These are phyloP conservation scores for Masnerella sp. DNA, from an alignment of 2,888 invertebrate species.

Conservation along the genomic window DNA sequence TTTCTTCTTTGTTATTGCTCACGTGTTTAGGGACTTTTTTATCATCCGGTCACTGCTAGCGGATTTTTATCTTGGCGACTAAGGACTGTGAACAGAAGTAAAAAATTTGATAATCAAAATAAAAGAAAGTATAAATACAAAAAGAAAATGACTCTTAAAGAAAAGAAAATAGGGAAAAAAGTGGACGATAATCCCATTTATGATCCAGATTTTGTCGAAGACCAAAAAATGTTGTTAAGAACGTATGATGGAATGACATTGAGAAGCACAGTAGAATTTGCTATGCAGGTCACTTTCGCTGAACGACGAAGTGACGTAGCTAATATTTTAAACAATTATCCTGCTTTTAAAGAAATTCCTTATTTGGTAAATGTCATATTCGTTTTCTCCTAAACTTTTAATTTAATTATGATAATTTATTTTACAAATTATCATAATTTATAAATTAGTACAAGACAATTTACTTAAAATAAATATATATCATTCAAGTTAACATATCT, in stretches of 20 bases:
- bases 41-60: conserved; percentile 40
- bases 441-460: neutral
- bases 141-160: neutral
- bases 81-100: conserved; percentile 52
- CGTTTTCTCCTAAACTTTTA: neutral
- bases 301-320: conserved; percentile 9
- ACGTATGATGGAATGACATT: neutral
- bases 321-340: conserved; percentile 28
- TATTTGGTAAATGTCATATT: conserved; percentile 21
- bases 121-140: conserved; percentile 38
- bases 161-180: neutral
- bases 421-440: neutral
- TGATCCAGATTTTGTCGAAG: neutral
- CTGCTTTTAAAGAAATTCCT: conserved; percentile 26
- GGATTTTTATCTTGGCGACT: conserved; percentile 49
- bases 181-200: neutral
- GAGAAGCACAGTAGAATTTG: conserved; percentile 12
- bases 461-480: neutral
- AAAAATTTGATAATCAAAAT: too few species aligned
- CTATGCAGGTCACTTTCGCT: conserved; percentile 32
- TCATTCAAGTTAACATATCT: too few species aligned
- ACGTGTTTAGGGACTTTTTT: conserved; percentile 45
- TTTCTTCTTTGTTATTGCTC: too few species aligned
- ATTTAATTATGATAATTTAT: conserved; percentile 1
- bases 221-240: neutral